phyloP scores from a whole-genome alignment of 2,113 vertebrate species.

The Gadus macrocephalus region DNA sequence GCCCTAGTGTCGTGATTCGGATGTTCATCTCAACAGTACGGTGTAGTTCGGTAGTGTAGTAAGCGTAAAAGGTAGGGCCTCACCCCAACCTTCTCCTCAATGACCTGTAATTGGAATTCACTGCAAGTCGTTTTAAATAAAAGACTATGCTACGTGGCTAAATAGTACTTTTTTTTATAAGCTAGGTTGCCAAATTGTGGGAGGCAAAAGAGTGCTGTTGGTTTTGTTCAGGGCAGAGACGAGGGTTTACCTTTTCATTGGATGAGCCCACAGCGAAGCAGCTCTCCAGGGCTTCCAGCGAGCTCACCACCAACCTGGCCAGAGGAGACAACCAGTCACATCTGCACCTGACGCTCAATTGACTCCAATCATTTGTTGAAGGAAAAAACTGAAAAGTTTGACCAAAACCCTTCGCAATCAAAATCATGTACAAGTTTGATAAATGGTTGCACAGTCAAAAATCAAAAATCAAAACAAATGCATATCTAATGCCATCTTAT shows the following conservation, averaged over 20 bases:
- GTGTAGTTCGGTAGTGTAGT: no score
- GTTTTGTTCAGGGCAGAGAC: no score
- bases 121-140: no score
- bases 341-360: neutral
- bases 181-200: no score
- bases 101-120: no score
- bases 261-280: slow-evolving; percentile 94
- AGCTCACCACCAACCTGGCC: slow-evolving; percentile 93
- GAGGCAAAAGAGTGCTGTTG: no score
- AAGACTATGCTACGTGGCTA: neutral
- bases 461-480: neutral
- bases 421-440: slow-evolving; percentile 46
- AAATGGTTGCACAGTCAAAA: slow-evolving; percentile 11
- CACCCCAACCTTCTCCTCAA: no score
- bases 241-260: slow-evolving; percentile 85
- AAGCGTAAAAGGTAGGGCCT: no score
- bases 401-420: slow-evolving; percentile 25
- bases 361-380: slow-evolving; percentile 10
- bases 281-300: slow-evolving; percentile 96
- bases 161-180: no score
- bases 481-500: slow-evolving; percentile 5
- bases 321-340: slow-evolving; percentile 23
- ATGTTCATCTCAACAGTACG: no score
- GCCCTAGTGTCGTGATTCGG: no score
- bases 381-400: neutral